Conservation (phyloP, 2,797 vertebrate species). For the Phyllotis vaccarum region DNA sequence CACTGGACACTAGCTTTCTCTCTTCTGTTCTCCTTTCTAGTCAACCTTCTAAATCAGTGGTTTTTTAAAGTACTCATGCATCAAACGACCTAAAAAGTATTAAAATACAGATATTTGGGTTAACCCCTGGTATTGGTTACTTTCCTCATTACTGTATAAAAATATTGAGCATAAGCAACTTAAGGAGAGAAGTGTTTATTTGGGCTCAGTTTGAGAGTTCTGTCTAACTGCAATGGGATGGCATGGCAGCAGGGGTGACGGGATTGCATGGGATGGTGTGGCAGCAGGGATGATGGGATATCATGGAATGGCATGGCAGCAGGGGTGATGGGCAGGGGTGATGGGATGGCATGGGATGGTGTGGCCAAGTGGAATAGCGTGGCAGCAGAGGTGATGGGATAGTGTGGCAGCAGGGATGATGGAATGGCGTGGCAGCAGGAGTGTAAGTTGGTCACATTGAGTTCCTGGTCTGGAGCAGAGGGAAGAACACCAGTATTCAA, state of each 20-base stretch:
- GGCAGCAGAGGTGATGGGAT: no score
- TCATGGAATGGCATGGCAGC: no score
- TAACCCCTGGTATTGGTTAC: not conserved
- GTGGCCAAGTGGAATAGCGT: no score
- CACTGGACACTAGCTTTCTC: not conserved
- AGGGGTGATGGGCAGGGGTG: no score
- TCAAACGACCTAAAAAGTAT: constrained; percentile 21
- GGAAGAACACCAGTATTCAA: not conserved
- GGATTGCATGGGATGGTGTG: no score
- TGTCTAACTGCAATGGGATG: not conserved
- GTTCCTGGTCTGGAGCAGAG: not conserved
- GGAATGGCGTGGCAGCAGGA: no score
- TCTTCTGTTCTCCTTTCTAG: not conserved
- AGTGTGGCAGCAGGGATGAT: no score
- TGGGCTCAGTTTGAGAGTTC: not conserved
- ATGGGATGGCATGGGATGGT: no score
- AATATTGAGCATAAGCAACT: not conserved
- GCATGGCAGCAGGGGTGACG: no score
- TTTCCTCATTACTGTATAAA: not conserved
- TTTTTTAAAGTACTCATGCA: not conserved
- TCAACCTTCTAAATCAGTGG: not conserved
- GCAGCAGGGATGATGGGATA: no score
- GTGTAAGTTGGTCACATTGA: not conserved
- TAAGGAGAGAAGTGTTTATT: not conserved
- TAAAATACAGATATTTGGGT: not conserved